These are phyloP conservation scores for Tenthredo amoena DNA, from an alignment of 2,888 invertebrate species.

Conservation along the genomic window DNA sequence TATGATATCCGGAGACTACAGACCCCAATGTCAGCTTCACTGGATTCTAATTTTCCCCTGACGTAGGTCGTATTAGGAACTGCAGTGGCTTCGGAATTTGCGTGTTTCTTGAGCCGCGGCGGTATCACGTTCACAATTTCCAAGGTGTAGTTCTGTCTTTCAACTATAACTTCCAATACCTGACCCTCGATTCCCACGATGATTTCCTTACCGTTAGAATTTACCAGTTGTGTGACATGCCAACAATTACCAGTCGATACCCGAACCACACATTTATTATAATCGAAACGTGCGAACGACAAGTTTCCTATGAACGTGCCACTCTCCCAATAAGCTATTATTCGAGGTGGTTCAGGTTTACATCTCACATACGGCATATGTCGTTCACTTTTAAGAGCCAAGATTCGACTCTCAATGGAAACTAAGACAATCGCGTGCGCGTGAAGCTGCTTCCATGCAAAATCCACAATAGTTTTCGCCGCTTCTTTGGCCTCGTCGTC, in stretches of 20 bases:
- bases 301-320: background rate
- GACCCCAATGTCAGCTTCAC: background rate
- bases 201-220: background rate
- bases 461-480: conserved; percentile 1
- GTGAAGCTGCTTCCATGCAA: background rate
- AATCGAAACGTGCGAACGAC: background rate
- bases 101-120: background rate
- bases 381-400: background rate
- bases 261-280: background rate
- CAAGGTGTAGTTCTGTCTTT: conserved; percentile 4
- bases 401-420: background rate
- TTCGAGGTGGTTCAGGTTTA: background rate
- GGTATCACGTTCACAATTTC: background rate
- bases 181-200: background rate
- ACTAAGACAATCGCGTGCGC: background rate
- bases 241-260: conserved; percentile 1
- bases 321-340: background rate
- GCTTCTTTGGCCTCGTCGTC: background rate
- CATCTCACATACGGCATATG: background rate
- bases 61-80: background rate
- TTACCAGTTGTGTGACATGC: background rate
- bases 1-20: background rate
- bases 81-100: background rate
- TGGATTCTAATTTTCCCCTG: background rate
- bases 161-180: background rate